Conservation (phyloP, 2,113 vertebrate species). For the Chaenogobius annularis region DNA sequence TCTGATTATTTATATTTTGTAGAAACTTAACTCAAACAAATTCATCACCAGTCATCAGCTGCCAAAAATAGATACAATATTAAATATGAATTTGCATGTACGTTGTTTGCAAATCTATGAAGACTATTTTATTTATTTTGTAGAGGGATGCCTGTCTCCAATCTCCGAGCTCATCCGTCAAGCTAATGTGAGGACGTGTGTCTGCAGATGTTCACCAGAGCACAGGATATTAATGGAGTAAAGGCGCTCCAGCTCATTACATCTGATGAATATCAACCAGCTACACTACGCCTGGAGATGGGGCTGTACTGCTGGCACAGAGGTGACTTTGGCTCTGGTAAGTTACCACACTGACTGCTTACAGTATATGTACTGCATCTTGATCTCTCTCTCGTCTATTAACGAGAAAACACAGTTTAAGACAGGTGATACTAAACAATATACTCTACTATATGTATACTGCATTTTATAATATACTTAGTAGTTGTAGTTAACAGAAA, state of each 20-base stretch:
- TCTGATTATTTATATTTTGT: too few relatives aligned
- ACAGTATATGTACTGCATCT: too few relatives aligned
- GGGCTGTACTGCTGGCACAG: not conserved
- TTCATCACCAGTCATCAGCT: not conserved
- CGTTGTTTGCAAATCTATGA: slow-evolving; percentile 1
- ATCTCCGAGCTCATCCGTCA: slow-evolving; percentile 35
- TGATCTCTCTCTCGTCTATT: too few relatives aligned
- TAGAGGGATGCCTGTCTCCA: slow-evolving; percentile 1
- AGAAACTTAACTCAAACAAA: not conserved
- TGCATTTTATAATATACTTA: too few relatives aligned
- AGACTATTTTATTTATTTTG: not conserved
- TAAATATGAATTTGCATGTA: slow-evolving; percentile 7
- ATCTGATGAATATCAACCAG: slow-evolving; percentile 37
- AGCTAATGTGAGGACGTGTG: slow-evolving; percentile 24
- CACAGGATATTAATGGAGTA: slow-evolving; percentile 46
- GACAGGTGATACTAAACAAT: too few relatives aligned
- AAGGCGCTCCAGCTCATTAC: slow-evolving; percentile 38
- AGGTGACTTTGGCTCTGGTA: not conserved
- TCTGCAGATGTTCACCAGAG: slow-evolving; percentile 40
- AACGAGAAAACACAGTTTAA: too few relatives aligned
- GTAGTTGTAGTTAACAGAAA: too few relatives aligned
- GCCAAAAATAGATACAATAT: not conserved
- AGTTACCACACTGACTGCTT: too few relatives aligned
- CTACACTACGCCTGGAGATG: not conserved
- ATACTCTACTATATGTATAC: too few relatives aligned